Evolutionary conservation across 2,113 vertebrate genomes (phyloP).

Genomic region (Pica pica): DNA sequence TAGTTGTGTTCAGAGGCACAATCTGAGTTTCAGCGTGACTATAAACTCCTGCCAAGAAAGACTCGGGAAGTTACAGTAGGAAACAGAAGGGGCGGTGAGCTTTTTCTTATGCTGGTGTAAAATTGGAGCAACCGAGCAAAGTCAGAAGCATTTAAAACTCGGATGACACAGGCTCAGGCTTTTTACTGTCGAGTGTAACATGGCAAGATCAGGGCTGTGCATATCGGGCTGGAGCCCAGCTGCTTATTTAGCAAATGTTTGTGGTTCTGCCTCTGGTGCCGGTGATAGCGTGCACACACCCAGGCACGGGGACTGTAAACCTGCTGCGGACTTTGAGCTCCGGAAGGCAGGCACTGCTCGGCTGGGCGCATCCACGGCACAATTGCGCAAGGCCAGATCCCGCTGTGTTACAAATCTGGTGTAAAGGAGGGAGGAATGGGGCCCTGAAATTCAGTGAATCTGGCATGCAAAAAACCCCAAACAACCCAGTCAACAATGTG

Average conservation of each 20-base stretch:
- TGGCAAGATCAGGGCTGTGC: neutral
- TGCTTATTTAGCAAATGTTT: constrained; percentile 39
- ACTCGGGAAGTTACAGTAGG: constrained; percentile 40
- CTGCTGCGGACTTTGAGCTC: constrained; percentile 42
- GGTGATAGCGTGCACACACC: constrained; percentile 29
- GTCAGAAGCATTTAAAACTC: neutral
- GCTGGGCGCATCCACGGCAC: neutral
- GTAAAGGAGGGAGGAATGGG: neutral
- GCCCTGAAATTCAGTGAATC: neutral
- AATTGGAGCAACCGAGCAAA: neutral
- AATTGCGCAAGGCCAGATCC: neutral
- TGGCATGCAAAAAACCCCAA: neutral
- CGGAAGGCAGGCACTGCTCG: neutral
- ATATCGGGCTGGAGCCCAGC: neutral
- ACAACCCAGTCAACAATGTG: neutral
- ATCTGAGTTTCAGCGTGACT: neutral
- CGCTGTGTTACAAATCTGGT: neutral
- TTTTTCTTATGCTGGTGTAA: neutral
- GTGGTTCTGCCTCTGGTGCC: neutral
- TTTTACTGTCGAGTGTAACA: neutral
- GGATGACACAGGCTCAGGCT: neutral
- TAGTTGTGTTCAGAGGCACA: neutral
- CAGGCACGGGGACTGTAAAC: constrained; percentile 6
- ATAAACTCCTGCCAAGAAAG: constrained; percentile 14
- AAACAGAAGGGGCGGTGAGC: constrained; percentile 12